Evolutionary conservation across 2,888 invertebrate genomes (phyloP).

Genomic region (Agrochola circellaris): DNA sequence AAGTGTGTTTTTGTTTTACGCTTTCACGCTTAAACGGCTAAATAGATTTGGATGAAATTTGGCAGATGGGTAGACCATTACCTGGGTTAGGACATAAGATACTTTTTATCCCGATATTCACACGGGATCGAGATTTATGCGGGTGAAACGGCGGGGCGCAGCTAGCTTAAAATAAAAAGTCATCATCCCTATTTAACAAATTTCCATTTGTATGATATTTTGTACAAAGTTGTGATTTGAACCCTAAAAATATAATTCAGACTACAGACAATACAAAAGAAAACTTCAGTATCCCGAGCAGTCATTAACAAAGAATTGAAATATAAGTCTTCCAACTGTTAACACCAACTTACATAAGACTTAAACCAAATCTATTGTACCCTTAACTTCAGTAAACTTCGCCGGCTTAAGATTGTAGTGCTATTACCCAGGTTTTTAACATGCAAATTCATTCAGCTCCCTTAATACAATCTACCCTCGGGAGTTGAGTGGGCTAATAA

Average conservation of each 20-base stretch:
- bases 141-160: too few relatives aligned
- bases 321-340: conserved; percentile 33
- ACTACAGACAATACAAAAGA: conserved; percentile 4
- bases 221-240: not conserved
- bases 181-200: too few relatives aligned
- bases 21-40: too few relatives aligned
- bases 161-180: too few relatives aligned
- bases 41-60: too few relatives aligned
- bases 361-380: conserved; percentile 61
- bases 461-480: conserved; percentile 63
- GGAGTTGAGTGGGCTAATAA: conserved; percentile 58
- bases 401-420: conserved; percentile 56
- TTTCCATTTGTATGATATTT: not conserved
- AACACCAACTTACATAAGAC: conserved; percentile 47
- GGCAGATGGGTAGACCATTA: too few relatives aligned
- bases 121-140: too few relatives aligned
- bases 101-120: too few relatives aligned
- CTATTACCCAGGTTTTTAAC: conserved; percentile 61
- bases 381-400: conserved; percentile 46
- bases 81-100: too few relatives aligned
- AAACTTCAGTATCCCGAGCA: conserved; percentile 6
- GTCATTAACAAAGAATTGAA: conserved; percentile 27
- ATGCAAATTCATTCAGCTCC: conserved; percentile 69
- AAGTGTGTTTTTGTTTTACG: too few relatives aligned
- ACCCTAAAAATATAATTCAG: not conserved